Conservation (phyloP, 2,888 invertebrate genomes). For the Stramonita haemastoma region DNA sequence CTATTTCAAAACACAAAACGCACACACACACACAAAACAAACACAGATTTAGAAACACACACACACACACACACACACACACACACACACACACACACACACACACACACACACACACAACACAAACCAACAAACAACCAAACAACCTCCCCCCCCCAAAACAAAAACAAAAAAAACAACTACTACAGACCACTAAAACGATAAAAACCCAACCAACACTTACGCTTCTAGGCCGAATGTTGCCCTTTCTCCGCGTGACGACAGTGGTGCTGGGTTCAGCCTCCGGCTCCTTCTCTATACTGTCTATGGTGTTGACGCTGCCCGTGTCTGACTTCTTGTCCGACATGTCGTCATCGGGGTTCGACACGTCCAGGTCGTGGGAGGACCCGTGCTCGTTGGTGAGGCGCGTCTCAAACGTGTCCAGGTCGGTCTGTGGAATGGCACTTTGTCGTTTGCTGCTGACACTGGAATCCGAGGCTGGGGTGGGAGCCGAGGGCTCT, state of each 20-base stretch:
- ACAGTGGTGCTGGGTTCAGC: slow-evolving; percentile 29
- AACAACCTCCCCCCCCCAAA: not conserved
- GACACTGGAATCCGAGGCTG: not conserved
- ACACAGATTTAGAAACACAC: not conserved
- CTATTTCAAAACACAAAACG: no score
- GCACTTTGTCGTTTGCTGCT: slow-evolving; percentile 51
- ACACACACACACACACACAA: not conserved
- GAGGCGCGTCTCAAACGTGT: slow-evolving; percentile 67
- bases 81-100: not conserved
- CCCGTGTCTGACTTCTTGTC: slow-evolving; percentile 68
- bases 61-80: not conserved
- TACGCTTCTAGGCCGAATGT: slow-evolving; percentile 62
- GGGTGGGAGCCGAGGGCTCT: not conserved
- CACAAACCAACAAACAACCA: not conserved
- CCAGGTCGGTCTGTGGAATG: slow-evolving; percentile 70
- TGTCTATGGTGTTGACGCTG: slow-evolving; percentile 67
- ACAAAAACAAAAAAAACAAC: not conserved
- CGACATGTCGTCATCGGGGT: slow-evolving; percentile 62
- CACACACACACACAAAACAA: no score
- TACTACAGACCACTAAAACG: not conserved
- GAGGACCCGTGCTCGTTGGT: slow-evolving; percentile 51
- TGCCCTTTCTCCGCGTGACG: slow-evolving; percentile 47
- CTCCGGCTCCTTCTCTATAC: slow-evolving; percentile 61
- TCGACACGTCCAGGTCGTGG: slow-evolving; percentile 60
- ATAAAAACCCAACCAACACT: slow-evolving; percentile 48